Conservation (phyloP, 2,888 invertebrate genomes). For the Abrostola triplasia region DNA sequence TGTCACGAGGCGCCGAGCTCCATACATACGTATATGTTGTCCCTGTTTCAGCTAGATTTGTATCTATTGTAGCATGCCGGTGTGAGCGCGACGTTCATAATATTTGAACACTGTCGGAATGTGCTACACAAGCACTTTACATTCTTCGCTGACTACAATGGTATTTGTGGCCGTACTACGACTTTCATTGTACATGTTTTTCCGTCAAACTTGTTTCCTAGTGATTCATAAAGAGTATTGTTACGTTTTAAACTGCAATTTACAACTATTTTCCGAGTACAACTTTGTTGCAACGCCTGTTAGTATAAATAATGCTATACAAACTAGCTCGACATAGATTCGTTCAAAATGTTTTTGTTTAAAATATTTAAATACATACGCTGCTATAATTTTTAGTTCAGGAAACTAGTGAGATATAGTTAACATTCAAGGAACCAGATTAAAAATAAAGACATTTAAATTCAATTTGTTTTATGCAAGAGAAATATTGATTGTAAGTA, state of each 20-base stretch:
- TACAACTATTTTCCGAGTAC: neutral
- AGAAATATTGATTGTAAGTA: no score
- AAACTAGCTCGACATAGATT: neutral
- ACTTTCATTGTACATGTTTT: conserved; percentile 24
- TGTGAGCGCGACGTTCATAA: conserved; percentile 24
- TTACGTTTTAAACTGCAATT: neutral
- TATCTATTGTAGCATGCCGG: conserved; percentile 33
- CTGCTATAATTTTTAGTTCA: neutral
- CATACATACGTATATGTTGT: conserved; percentile 9
- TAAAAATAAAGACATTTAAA: neutral
- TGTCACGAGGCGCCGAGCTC: conserved; percentile 27
- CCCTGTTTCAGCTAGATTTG: conserved; percentile 7
- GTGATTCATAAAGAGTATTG: neutral
- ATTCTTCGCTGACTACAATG: conserved; percentile 39
- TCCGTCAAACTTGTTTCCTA: neutral
- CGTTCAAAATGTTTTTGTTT: neutral
- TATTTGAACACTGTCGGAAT: conserved; percentile 21
- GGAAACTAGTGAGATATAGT: neutral
- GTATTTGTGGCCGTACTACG: conserved; percentile 14
- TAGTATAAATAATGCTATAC: no score
- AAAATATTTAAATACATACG: neutral
- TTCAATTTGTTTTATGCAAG: neutral
- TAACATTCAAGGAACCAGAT: neutral
- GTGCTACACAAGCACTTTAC: conserved; percentile 35
- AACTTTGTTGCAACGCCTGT: neutral